These are phyloP conservation scores for Hydraecia micacea DNA, from an alignment of 2,888 invertebrate genomes.

Conservation along the genomic window DNA sequence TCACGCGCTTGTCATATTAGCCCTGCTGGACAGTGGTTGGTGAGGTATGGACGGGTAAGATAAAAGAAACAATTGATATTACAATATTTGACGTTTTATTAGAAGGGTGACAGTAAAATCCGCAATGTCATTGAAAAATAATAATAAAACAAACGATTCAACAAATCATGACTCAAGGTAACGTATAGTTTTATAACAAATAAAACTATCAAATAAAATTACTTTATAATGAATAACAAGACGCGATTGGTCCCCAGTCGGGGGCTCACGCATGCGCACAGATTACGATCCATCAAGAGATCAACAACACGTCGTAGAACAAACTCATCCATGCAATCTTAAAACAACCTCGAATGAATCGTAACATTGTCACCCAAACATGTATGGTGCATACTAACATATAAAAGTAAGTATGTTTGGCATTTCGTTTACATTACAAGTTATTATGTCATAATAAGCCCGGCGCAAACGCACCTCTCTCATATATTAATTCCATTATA, in stretches of 20 bases:
- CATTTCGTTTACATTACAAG: constrained; percentile 78
- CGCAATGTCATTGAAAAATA: constrained; percentile 88
- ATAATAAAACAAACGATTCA: constrained; percentile 89
- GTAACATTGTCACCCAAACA: constrained; percentile 76
- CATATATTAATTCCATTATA: constrained; percentile 78
- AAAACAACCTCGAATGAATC: constrained; percentile 74
- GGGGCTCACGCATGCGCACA: constrained; percentile 49
- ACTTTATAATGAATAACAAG: constrained; percentile 84
- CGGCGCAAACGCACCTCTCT: constrained; percentile 65
- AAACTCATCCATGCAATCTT: constrained; percentile 52
- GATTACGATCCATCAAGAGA: constrained; percentile 72
- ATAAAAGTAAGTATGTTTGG: constrained; percentile 81
- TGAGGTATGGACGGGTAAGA: background rate
- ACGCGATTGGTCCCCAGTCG: constrained; percentile 62
- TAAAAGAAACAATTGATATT: constrained; percentile 83
- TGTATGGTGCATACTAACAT: constrained; percentile 78
- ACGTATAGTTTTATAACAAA: constrained; percentile 87
- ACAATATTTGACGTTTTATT: constrained; percentile 89
- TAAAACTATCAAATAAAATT: constrained; percentile 88
- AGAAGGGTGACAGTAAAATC: constrained; percentile 89
- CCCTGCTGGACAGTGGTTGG: background rate
- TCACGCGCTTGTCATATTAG: no score
- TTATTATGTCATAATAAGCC: constrained; percentile 71
- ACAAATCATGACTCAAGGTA: constrained; percentile 90
- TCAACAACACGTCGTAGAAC: constrained; percentile 35